phyloP scores from a whole-genome alignment of 1,140 invertebrate genomes.

The Bombus difficillimus region DNA sequence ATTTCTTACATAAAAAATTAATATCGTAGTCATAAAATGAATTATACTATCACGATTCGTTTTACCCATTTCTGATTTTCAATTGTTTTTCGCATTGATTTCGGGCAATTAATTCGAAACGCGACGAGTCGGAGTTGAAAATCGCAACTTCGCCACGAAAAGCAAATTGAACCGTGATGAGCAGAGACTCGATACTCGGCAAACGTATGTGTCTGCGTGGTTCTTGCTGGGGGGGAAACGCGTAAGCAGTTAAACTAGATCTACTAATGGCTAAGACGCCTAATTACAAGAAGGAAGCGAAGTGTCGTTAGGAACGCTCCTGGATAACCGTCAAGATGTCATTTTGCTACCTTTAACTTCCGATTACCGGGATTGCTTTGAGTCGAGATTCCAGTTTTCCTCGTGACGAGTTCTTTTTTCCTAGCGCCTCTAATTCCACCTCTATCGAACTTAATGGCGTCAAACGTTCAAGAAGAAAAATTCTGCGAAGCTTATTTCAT shows the following conservation, averaged over 20 bases:
- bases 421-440: background rate
- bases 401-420: background rate
- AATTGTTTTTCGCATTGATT: background rate
- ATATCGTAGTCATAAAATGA: too few species aligned
- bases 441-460: background rate
- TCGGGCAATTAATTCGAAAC: background rate
- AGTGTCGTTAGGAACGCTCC: constrained; percentile 61
- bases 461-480: background rate
- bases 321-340: constrained; percentile 57
- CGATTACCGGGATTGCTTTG: constrained; percentile 24
- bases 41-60: background rate
- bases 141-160: background rate
- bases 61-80: background rate
- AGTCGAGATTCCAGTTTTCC: constrained; percentile 3
- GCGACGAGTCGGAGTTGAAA: background rate
- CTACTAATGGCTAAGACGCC: constrained; percentile 61
- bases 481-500: background rate
- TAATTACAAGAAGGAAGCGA: constrained; percentile 71
- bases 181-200: background rate
- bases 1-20: too few species aligned
- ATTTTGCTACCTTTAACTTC: constrained; percentile 34
- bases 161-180: constrained; percentile 28
- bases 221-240: constrained; percentile 13
- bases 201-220: constrained; percentile 5
- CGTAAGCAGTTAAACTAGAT: constrained; percentile 44